Evolutionary conservation across 1,140 invertebrate genomes (phyloP).

Genomic region (Pogonus chalceus): DNA sequence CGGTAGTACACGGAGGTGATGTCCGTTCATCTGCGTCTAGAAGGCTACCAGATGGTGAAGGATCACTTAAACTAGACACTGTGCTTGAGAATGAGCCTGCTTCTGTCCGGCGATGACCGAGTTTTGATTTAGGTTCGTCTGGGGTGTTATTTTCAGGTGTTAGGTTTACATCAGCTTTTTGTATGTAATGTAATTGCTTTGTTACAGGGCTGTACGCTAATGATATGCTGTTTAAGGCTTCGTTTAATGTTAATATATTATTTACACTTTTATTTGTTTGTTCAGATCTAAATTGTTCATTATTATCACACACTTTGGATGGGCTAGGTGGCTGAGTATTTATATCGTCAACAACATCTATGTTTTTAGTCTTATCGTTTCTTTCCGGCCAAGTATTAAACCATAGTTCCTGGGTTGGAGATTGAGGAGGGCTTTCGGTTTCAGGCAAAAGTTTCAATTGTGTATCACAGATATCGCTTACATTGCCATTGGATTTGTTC

Average conservation of each 20-base stretch:
- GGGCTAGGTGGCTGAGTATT: constrained; percentile 1
- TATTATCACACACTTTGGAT: constrained; percentile 2
- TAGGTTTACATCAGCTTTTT: constrained; percentile 15
- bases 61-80: constrained; percentile 41
- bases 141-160: constrained; percentile 18
- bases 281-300: background rate
- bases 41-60: constrained; percentile 39
- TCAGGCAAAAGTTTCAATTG: constrained; percentile 18
- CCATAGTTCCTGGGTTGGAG: constrained; percentile 23
- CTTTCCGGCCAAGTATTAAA: constrained; percentile 36
- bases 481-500: constrained; percentile 13
- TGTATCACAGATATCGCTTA: constrained; percentile 17
- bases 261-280: constrained; percentile 16
- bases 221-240: constrained; percentile 43
- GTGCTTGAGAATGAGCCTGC: constrained; percentile 41
- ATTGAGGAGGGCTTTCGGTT: constrained; percentile 16
- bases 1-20: constrained; percentile 23
- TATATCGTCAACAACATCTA: constrained; percentile 12
- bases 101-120: constrained; percentile 36
- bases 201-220: constrained; percentile 42
- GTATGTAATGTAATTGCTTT: constrained; percentile 37
- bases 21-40: constrained; percentile 35
- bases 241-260: constrained; percentile 33
- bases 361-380: constrained; percentile 28
- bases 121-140: constrained; percentile 22